A percentile compares a stretch with the other conserved stretches of the same genome.
These are phyloP conservation scores for Chauna torquata DNA, from an alignment of 2,113 vertebrate genomes.

Conservation along the genomic window DNA sequence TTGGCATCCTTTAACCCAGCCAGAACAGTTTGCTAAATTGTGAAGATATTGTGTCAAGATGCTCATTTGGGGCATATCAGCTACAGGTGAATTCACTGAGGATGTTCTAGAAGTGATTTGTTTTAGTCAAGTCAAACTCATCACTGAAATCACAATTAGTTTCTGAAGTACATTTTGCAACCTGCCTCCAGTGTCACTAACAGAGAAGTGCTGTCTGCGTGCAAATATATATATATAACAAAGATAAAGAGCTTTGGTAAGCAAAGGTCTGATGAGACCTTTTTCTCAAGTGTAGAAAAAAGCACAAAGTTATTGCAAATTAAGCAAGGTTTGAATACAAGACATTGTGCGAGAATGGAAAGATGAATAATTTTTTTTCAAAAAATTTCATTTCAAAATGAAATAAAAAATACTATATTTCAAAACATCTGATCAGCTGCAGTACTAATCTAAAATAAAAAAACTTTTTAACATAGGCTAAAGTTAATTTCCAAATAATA, in stretches of 20 bases:
- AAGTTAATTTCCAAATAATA: not conserved
- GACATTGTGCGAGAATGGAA: not conserved
- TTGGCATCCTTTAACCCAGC: not conserved
- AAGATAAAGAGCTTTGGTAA: not conserved
- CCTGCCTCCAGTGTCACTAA: fast-evolving
- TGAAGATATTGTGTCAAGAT: not conserved
- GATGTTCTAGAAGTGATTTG: not conserved
- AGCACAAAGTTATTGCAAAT: not conserved
- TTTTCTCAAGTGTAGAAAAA: not conserved
- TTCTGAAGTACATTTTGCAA: not conserved
- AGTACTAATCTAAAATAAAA: not conserved
- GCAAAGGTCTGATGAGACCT: not conserved
- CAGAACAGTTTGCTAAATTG: not conserved
- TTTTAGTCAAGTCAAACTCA: not conserved
- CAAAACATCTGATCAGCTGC: not conserved
- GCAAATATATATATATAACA: not conserved
- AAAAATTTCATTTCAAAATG: not conserved
- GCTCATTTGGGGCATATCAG: not conserved
- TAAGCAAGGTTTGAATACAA: not conserved
- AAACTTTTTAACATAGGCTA: not conserved
- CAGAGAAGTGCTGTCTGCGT: not conserved
- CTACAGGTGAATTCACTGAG: not conserved
- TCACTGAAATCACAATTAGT: not conserved
- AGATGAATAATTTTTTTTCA: not conserved
- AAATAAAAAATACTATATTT: not conserved